Conservation (phyloP, 2,888 invertebrate genomes). For the Diachrysia chrysitis region DNA sequence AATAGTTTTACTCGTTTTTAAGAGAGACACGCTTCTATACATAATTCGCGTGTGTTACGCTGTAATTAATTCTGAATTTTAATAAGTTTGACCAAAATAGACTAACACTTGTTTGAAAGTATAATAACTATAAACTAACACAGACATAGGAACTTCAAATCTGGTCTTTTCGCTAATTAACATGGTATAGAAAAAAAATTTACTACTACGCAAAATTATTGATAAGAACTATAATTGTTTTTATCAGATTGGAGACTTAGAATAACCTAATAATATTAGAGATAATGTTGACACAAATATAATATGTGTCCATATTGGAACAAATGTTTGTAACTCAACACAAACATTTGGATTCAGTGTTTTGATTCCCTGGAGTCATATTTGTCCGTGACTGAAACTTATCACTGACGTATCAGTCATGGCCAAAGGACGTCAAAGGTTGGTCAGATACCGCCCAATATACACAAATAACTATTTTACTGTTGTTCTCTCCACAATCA, state of each 20-base stretch:
- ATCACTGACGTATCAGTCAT: conserved; percentile 1
- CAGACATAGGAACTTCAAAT: no score
- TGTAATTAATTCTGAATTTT: not conserved
- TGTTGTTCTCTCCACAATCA: no score
- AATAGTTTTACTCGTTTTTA: not conserved
- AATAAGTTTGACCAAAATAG: not conserved
- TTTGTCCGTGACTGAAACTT: not conserved
- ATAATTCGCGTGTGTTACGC: conserved; percentile 1
- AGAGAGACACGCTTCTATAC: not conserved
- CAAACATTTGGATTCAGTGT: not conserved
- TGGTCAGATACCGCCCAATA: not conserved
- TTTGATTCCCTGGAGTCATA: not conserved
- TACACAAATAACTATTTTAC: no score
- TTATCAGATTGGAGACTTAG: not conserved
- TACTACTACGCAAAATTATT: no score
- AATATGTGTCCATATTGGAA: not conserved
- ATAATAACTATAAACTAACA: not conserved
- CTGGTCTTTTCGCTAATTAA: no score
- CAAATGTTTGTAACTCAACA: not conserved
- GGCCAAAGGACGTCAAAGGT: conserved; percentile 2
- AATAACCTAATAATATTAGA: no score
- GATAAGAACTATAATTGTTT: not conserved
- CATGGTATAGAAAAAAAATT: no score
- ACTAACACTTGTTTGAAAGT: not conserved
- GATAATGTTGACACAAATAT: not conserved